A percentile compares a stretch with the other conserved stretches of the same genome.
Conservation (phyloP, 2,113 vertebrate species). For the Campylomormyrus numenius region DNA sequence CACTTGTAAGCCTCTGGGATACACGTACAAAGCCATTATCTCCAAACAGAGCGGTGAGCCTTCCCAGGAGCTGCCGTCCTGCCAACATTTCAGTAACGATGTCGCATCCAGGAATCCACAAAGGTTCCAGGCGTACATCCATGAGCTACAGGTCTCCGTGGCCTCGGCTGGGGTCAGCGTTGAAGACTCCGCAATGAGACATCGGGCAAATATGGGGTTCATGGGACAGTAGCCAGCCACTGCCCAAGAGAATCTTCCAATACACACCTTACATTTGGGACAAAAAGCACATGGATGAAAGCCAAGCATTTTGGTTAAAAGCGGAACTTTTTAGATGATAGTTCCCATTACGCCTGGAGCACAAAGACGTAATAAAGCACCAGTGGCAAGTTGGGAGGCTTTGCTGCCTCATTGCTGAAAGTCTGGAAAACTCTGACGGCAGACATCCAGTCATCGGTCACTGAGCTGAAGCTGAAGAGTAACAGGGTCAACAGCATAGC, state of each 20-base stretch:
- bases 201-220: background rate
- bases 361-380: background rate
- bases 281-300: background rate
- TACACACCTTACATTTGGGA: background rate
- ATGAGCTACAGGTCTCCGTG: background rate
- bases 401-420: background rate
- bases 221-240: background rate
- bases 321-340: background rate
- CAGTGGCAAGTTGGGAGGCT: background rate
- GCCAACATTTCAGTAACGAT: background rate
- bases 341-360: background rate
- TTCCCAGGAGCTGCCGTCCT: background rate
- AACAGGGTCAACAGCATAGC: background rate
- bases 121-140: background rate
- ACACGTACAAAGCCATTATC: background rate
- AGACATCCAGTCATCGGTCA: background rate
- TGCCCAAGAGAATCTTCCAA: background rate
- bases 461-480: background rate
- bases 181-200: background rate
- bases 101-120: background rate
- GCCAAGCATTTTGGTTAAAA: background rate
- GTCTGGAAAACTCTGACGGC: background rate
- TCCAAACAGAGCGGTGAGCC: background rate
- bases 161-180: background rate
- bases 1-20: background rate